Evolutionary conservation across 35 echinoderm and acorn worm genomes (phyloP), one percentile per base, ranked within the genome.

Genomic region (Hemicentrotus pulcherrimus): DNA sequence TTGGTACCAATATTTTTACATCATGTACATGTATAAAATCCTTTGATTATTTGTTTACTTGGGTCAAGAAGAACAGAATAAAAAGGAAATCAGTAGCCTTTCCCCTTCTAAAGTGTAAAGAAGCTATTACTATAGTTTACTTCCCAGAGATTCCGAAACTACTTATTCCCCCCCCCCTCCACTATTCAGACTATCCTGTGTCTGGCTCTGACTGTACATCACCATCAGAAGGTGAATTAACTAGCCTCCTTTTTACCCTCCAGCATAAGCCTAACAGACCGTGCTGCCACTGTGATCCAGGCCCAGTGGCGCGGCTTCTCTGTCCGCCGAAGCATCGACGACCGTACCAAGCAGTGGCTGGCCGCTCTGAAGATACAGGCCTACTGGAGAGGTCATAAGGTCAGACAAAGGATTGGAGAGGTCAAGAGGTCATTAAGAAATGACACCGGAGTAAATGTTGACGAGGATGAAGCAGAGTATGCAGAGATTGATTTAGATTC

Each of bases 231-330:
- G 35, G 3, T 41, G 35, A 41, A 41, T 3, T 41, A 50, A 50
- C 12, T 50, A 50, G 48, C 9, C 24, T 95, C 94, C 32, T 48
- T 31, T 8, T 33, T 52, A 1, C 0, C 35, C 31, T 88, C 32
- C 28, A 31, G 91, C 14, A 5, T 92, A 32, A 95, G 90, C 6
- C 41, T 91, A 4, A 24, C 58, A 32, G 89, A 96, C 60, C 52
- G 32, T 32, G 98, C 98, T 35, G 98, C 98, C 6, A 95, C 91
- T 32, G 31, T 32, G 31, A 99, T 99, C 55, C 98, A 99, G 94
- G 94, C 98, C 18, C 18, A 50, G 18, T 99, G 98, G 98, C 85
- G 97, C 33, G 98, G 98, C 19, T 96, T 91, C 95, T 46, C 86
- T 12, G 91, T 99, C 32, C 94, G 98, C 46, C 91, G 94, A 47